Evolutionary conservation across 2,113 vertebrate species (phyloP).

Genomic region (Pelobates fuscus): DNA sequence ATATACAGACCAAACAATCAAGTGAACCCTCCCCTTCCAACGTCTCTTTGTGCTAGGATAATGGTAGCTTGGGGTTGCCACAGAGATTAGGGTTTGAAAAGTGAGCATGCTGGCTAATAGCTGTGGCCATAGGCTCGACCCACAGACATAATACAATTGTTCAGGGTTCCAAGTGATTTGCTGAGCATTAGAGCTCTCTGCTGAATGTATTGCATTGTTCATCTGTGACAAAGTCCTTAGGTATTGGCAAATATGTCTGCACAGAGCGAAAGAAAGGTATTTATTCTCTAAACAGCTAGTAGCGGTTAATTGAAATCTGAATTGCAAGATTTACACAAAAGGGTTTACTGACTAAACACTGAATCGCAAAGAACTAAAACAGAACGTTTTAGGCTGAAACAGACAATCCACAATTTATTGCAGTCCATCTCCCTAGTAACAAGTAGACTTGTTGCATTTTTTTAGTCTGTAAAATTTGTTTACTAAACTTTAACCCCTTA

Average conservation of each 20-base stretch:
- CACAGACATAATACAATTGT: slow-evolving; percentile 27
- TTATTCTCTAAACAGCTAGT: no score
- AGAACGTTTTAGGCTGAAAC: no score
- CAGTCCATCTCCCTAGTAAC: no score
- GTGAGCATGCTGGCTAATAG: slow-evolving; percentile 55
- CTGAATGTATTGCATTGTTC: slow-evolving; percentile 55
- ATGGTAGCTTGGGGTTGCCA: slow-evolving; percentile 55
- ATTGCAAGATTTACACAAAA: no score
- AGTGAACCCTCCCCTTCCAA: slow-evolving; percentile 38
- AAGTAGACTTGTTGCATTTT: no score
- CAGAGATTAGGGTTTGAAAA: slow-evolving; percentile 56
- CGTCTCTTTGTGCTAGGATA: slow-evolving; percentile 52
- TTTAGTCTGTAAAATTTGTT: no score
- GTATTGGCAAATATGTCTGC: slow-evolving; percentile 40
- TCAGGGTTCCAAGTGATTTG: slow-evolving; percentile 28
- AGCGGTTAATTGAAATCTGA: no score
- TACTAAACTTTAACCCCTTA: no score
- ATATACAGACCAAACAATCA: slow-evolving; percentile 19
- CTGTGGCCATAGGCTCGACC: slow-evolving; percentile 39
- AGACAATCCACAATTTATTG: no score
- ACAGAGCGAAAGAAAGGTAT: slow-evolving; percentile 44
- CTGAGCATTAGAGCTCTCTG: slow-evolving; percentile 41
- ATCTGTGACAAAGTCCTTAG: slow-evolving; percentile 22
- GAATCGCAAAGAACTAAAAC: no score
- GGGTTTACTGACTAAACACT: no score